These are phyloP conservation scores for Hycleus phaleratus DNA, from an alignment of 1,140 invertebrate genomes.

Conservation along the genomic window DNA sequence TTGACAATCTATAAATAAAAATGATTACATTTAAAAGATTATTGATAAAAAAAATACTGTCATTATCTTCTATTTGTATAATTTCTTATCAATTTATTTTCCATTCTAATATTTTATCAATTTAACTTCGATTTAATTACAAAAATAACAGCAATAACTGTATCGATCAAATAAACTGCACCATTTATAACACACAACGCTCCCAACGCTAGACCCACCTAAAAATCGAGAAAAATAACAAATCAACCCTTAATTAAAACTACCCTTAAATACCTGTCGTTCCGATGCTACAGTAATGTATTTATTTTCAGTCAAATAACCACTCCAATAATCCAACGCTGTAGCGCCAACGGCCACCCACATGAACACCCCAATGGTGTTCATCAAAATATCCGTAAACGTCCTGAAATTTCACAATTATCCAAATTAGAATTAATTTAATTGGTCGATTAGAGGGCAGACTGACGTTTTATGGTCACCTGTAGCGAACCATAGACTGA, in stretches of 20 bases:
- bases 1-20: neutral
- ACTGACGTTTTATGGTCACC: conserved; percentile 63
- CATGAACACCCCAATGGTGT: conserved; percentile 72
- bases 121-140: conserved; percentile 26
- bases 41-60: neutral
- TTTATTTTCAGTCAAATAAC: conserved; percentile 68
- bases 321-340: conserved; percentile 79
- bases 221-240: conserved; percentile 31
- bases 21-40: neutral
- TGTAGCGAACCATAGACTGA: conserved; percentile 64
- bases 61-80: neutral
- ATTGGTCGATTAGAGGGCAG: neutral
- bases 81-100: neutral
- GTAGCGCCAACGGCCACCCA: conserved; percentile 76
- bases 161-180: conserved; percentile 67
- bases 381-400: conserved; percentile 71
- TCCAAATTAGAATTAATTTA: too few relatives aligned
- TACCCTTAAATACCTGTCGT: conserved; percentile 49
- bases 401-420: conserved; percentile 26
- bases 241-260: neutral
- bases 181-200: conserved; percentile 68
- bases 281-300: conserved; percentile 58
- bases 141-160: conserved; percentile 59
- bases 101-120: neutral
- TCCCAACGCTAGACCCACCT: conserved; percentile 70